Percentiles rank a stretch among this genome's conserved stretches.
These are phyloP conservation scores for Myotis brandtii DNA, from an alignment of 2,113 vertebrate species.

Conservation along the genomic window DNA sequence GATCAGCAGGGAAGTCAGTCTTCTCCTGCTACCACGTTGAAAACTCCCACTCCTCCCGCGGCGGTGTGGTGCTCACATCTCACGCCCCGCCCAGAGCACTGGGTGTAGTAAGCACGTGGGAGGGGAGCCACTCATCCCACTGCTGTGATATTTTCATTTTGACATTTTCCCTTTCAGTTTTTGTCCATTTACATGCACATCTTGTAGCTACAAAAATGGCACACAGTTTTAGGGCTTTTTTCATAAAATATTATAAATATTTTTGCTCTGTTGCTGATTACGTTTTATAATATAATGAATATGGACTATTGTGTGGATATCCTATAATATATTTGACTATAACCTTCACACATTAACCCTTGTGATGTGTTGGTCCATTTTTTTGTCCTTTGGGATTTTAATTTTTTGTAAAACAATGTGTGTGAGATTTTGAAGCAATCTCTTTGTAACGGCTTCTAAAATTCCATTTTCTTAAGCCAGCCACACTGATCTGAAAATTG, in stretches of 20 bases:
- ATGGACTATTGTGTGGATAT: neutral
- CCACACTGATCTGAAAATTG: constrained; percentile 1
- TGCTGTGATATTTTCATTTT: neutral
- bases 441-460: neutral
- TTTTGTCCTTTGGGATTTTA: neutral
- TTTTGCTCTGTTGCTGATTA: constrained; percentile 31
- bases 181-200: neutral
- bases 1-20: neutral
- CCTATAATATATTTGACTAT: neutral
- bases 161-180: neutral
- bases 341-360: neutral
- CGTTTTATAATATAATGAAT: neutral
- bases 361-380: neutral
- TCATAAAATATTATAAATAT: neutral
- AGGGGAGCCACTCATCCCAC: accelerated
- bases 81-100: accelerated
- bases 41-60: neutral
- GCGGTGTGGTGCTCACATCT: neutral
- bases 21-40: neutral
- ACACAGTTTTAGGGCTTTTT: neutral
- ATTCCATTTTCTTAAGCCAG: neutral
- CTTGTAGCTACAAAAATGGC: neutral
- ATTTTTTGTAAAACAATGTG: neutral
- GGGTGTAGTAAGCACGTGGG: neutral
- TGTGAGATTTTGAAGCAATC: neutral